These are phyloP conservation scores for Percina caprodes DNA, from an alignment of 2,113 vertebrate genomes.

Conservation along the genomic window DNA sequence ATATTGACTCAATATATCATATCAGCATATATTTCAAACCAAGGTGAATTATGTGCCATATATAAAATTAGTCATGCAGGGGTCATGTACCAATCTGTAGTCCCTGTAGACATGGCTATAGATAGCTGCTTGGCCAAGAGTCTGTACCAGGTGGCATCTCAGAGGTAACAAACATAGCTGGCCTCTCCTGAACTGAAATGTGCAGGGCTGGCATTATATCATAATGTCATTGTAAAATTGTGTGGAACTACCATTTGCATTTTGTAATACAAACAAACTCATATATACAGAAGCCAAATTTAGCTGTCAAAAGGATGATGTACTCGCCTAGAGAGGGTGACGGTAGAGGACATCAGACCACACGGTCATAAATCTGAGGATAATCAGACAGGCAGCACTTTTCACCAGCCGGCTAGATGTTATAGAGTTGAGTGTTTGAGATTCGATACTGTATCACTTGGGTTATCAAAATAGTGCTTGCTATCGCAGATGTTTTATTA, in stretches of 20 bases:
- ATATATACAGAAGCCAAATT: neutral
- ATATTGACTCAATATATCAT: neutral
- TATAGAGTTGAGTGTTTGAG: constrained; percentile 17
- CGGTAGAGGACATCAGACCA: constrained; percentile 23
- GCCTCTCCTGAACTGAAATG: constrained; percentile 33
- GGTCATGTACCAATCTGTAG: constrained; percentile 21
- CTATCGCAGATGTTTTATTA: constrained; percentile 17
- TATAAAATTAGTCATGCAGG: constrained; percentile 19
- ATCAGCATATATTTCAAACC: constrained; percentile 11
- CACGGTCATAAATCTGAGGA: constrained; percentile 35
- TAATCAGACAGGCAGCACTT: constrained; percentile 31
- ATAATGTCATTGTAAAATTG: neutral
- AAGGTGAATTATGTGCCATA: neutral
- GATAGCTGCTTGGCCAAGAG: constrained; percentile 57
- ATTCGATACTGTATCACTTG: constrained; percentile 8
- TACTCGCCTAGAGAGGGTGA: constrained; percentile 11
- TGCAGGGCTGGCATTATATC: constrained; percentile 11
- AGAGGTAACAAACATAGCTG: constrained; percentile 29
- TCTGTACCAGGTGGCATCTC: constrained; percentile 68
- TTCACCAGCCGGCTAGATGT: constrained; percentile 7
- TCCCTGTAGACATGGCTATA: constrained; percentile 47
- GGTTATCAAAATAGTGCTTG: constrained; percentile 3
- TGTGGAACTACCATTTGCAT: neutral
- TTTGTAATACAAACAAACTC: neutral
- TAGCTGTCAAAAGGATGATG: constrained; percentile 28